Evolutionary conservation across 1,140 invertebrate genomes (phyloP), one percentile per base, ranked within the genome.

Genomic region (Nomia melanderi): DNA sequence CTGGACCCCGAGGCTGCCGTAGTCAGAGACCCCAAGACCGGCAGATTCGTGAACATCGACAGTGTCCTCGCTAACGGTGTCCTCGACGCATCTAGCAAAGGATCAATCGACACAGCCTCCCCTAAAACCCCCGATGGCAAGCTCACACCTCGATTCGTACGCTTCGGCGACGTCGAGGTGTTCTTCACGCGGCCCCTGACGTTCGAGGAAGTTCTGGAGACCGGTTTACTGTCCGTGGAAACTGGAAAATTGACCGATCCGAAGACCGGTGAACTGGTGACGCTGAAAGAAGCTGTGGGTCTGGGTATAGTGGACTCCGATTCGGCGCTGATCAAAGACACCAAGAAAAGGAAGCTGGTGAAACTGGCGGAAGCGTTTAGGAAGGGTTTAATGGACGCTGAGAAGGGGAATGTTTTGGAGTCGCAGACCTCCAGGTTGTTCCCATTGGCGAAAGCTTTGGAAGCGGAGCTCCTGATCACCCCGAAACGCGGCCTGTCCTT

Each of bases 271-370:
- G 94, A 96, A 90, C 90, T 94, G 47, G 90, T 97, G n/a, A 95
- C 95, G 20, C 93, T 99, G 17, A 96, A 97, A 93, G 96, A 98
- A 87, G 97, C 97, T 2, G 93, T 97, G 60, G 94, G 94, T 74
- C 93, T 95, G 25, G 97, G 97, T 69, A 94, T 97, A 41, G 95
- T 99, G 59, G 97, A 98, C 93, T 95, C 97, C 0, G 95, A 97
- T 89, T 97, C 97, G 11, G 97, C 96, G 39, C 91, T 98, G 69
- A 95, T 98, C 53, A 98, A 98, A 94, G 97, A 98, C 93, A 94
- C 95, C 77, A 94, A 95, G 80, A 97, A 96, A 87, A 95, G 95
- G 84, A 95, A 96, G 86, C 91, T 98, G 71, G 93, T 98, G 11
- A 97, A 96, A 86, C 93, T 98, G 69, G 95, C 95, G 29, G 97